Percentiles rank a stretch among this genome's conserved stretches.
Evolutionary conservation across 2,113 vertebrate species (phyloP).

Genomic region (Propithecus coquereli): DNA sequence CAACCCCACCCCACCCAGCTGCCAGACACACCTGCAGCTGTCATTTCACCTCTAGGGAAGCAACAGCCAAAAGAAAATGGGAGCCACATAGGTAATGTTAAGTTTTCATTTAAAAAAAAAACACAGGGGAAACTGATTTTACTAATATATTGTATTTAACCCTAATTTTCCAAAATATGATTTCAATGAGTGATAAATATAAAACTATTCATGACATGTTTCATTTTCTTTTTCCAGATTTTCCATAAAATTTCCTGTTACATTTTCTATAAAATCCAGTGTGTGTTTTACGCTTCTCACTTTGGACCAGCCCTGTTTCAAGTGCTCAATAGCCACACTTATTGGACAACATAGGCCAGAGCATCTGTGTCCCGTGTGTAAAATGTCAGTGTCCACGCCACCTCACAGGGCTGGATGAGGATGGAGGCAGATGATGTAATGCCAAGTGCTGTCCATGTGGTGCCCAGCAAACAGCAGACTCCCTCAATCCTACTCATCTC

Average conservation of each 20-base stretch:
- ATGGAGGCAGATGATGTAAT: fast-evolving
- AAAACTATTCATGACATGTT: background rate
- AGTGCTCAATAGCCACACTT: fast-evolving
- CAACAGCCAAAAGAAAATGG: background rate
- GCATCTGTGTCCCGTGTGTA: fast-evolving
- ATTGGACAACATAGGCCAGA: fast-evolving
- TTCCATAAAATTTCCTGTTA: background rate
- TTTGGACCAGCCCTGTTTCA: fast-evolving
- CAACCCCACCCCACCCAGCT: background rate
- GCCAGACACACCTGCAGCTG: background rate
- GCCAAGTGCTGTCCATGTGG: fast-evolving
- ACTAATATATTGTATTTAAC: background rate
- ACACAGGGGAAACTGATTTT: background rate
- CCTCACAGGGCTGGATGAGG: background rate
- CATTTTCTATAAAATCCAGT: background rate
- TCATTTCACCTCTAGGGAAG: background rate
- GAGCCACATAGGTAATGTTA: fast-evolving
- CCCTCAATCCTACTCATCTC: background rate
- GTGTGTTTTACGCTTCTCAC: background rate
- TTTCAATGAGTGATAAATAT: background rate
- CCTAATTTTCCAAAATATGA: background rate
- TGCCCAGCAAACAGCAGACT: fast-evolving
- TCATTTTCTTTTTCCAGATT: background rate
- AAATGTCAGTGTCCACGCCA: fast-evolving
- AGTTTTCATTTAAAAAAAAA: background rate